These are phyloP conservation scores for Synergus itoensis DNA, from an alignment of 2,888 invertebrate genomes.

Conservation along the genomic window DNA sequence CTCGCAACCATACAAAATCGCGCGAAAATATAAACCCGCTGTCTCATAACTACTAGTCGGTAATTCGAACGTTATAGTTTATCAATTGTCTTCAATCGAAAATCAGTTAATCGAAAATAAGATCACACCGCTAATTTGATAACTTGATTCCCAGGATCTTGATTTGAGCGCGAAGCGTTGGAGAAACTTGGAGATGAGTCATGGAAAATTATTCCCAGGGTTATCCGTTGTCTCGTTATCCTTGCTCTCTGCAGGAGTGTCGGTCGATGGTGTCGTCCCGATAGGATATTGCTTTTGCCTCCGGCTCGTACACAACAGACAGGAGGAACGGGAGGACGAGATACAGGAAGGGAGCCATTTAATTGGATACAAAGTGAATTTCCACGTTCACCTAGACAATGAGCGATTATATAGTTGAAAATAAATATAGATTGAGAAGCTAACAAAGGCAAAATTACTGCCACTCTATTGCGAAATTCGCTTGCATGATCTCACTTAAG, in stretches of 20 bases:
- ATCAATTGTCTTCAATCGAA: no score
- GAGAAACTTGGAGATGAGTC: conserved; percentile 11
- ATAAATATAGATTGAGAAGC: conserved; percentile 55
- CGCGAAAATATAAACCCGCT: no score
- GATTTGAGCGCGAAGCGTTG: background rate
- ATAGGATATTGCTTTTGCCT: conserved; percentile 42
- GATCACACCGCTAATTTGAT: no score
- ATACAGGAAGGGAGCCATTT: conserved; percentile 55
- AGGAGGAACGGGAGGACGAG: conserved; percentile 30
- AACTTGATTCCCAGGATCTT: background rate
- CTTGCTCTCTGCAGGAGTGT: conserved; percentile 32
- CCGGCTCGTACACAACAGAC: conserved; percentile 42
- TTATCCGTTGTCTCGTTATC: conserved; percentile 39
- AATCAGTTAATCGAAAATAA: no score
- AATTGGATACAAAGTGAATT: conserved; percentile 64
- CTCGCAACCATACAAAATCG: no score
- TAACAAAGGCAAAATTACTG: conserved; percentile 58
- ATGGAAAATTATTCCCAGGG: conserved; percentile 35
- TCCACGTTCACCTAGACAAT: conserved; percentile 51
- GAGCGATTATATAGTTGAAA: conserved; percentile 44
- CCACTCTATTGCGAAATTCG: conserved; percentile 38
- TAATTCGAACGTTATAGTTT: no score
- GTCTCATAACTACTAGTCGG: no score
- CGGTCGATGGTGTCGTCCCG: conserved; percentile 34
- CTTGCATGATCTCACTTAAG: background rate